Percentiles rank a stretch among this genome's conserved stretches.
Evolutionary conservation across 2,113 vertebrate genomes (phyloP).

Genomic region (Callipepla californica): DNA sequence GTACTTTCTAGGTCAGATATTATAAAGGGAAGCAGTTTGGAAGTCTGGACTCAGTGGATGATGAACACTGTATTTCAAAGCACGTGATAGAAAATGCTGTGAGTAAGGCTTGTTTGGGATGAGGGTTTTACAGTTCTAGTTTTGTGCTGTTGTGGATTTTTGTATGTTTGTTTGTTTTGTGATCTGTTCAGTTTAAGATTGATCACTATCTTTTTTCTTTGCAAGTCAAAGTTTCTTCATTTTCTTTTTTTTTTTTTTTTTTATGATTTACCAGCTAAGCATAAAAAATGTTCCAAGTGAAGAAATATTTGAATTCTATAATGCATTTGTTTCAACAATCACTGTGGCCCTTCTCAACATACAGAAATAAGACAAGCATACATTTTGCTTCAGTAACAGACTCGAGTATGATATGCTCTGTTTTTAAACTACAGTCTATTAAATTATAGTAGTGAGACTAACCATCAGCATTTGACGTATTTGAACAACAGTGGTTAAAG

Average conservation of each 20-base stretch:
- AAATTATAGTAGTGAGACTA: not conserved
- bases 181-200: not conserved
- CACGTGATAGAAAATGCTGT: not conserved
- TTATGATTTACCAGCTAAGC: not conserved
- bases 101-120: not conserved
- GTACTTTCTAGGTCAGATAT: not conserved
- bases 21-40: constrained; percentile 23
- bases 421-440: not conserved
- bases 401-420: not conserved
- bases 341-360: not conserved
- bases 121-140: not conserved
- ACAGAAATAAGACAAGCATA: not conserved
- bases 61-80: constrained; percentile 22
- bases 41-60: constrained; percentile 16
- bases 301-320: constrained; percentile 6
- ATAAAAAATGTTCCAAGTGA: not conserved
- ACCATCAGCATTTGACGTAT: not conserved
- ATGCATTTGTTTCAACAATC: not conserved
- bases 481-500: not conserved
- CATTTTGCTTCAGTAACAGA: not conserved
- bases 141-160: not conserved
- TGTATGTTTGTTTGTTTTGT: not conserved
- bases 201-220: not conserved
- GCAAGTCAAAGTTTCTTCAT: not conserved
- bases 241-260: not conserved